Evolutionary conservation across 2,888 invertebrate genomes (phyloP), one percentile per base, ranked within the genome.

Genomic region (Pomacea canaliculata): DNA sequence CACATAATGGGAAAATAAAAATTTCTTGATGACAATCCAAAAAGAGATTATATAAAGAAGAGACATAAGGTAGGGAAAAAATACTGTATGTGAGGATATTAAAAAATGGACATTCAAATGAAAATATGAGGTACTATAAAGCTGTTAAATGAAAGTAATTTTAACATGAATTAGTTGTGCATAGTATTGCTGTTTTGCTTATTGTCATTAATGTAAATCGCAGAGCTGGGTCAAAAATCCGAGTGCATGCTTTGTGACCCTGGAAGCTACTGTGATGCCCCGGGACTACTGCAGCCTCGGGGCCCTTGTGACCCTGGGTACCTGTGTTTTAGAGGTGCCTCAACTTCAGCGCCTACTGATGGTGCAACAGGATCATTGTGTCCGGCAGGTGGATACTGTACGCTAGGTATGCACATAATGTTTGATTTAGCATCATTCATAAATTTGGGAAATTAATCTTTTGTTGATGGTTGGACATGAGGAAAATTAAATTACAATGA

Each of bases 271-370:
- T 90, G 90, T 84, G 89, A 89, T 77, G 85, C 89, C 18, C 90
- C 89, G 0, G 90, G 90, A 75, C 78, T 90, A 23, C 82, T 85
- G 18, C 79, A 84, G 66, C 85, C 89, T 19, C 81, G 89, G 46
- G 89, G 83, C 46, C 87, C 82, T 46, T 90, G 90, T 83, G 88
- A 89, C 73, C 87, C 90, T 1, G 90, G 90, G 0, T 90, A 85
- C 77, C 78, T 89, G 12, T 90, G 90, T 78, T 85, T 86, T 76
- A 76, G 76, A n/a, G 88, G 88, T 0, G 89, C 90, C 48, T 82
- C 83, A 19, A 86, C 86, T 10, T 88, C 89, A 5, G 85, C 83
- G 1, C 90, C 90, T 12, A 85, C 80, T 49, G 88, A 90, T 80
- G 87, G 87, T 48, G 76, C 79, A 27, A 89, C 88, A 1, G 90